Base-by-base conservation (phyloP, 2,797 vertebrate species). In the Betta splendens region DNA sequence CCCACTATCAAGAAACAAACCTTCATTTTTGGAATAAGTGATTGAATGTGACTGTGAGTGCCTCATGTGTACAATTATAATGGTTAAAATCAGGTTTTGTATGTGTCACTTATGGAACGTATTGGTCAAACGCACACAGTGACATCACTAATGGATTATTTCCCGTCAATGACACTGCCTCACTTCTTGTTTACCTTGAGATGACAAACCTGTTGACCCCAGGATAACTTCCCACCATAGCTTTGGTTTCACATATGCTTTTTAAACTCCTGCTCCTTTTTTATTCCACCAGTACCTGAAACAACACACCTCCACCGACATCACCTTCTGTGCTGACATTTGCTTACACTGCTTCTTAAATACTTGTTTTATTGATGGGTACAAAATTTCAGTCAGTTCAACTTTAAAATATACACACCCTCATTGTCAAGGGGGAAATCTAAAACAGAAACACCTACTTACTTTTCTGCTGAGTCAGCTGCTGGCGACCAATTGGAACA, bases 401-500 rank as follows among this genome's bases (percentile, higher is more conserved):
- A n/a, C n/a, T n/a, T n/a, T n/a, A n/a, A n/a, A n/a, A n/a, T n/a
- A n/a, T 32, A 35, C 32, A 25, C 20, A 2, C 1, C 9, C 16
- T 48, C 0, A 0, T 15, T 25, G 49, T 47, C 13, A 32, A 40
- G 3, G 16, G 20, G 23, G 16, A 44, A 43, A 45, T 37, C 18
- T 12, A 29, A 9, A 32, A 85, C 79, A 82, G 75, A 80, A 80
- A 83, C 76, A 85, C 78, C 65, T 84, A 68, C 81, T 83, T 64
- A 82, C 75, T 77, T 83, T 68, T 94, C 92, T 87, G 59, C 60
- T 15, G 25, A 40, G 69, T 61, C 51, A 33, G 81, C 80, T 86
- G 77, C 79, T 79, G 57, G 71, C 71, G 80, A 83, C 86, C 73
- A 82, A 86, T 84, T 83, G 72, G 67, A 87, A 84, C 71, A 84